Percentiles rank a stretch among this genome's conserved stretches.
Evolutionary conservation across 2,888 invertebrate genomes (phyloP).

Genomic region (Mamestra brassicae): DNA sequence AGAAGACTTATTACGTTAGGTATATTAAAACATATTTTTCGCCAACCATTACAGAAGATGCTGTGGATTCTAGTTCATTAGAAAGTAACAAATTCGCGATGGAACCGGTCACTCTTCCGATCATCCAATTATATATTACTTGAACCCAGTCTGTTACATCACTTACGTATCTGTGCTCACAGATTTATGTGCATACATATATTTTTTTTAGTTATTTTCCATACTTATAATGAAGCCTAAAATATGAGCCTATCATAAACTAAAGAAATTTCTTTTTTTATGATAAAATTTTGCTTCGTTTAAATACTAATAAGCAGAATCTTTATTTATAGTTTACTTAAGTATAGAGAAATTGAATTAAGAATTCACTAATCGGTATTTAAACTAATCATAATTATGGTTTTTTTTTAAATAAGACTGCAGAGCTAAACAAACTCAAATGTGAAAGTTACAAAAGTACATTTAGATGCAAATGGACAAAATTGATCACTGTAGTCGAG

Average conservation of each 20-base stretch:
- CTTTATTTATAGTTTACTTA: too few species aligned
- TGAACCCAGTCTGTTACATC: constrained; percentile 36
- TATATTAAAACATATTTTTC: constrained; percentile 6
- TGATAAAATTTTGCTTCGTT: too few species aligned
- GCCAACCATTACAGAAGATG: constrained; percentile 29
- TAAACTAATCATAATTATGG: too few species aligned
- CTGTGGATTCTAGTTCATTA: constrained; percentile 40
- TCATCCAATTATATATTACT: constrained; percentile 44
- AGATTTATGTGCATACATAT: constrained; percentile 22
- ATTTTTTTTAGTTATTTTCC: neutral
- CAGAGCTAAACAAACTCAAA: neutral
- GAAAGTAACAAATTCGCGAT: constrained; percentile 58
- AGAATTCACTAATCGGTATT: too few species aligned
- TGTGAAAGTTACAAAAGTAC: neutral
- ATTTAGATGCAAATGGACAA: neutral
- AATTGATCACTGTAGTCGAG: neutral
- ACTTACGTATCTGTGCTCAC: constrained; percentile 9
- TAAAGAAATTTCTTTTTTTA: too few species aligned
- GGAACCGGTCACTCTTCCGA: constrained; percentile 41
- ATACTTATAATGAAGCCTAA: neutral
- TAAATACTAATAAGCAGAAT: too few species aligned
- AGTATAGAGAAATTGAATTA: too few species aligned
- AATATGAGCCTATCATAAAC: too few species aligned
- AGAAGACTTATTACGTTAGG: constrained; percentile 19
- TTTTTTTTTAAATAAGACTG: too few species aligned